Evolutionary conservation across 2,888 invertebrate genomes (phyloP).

Genomic region (Chloromyia formosa): DNA sequence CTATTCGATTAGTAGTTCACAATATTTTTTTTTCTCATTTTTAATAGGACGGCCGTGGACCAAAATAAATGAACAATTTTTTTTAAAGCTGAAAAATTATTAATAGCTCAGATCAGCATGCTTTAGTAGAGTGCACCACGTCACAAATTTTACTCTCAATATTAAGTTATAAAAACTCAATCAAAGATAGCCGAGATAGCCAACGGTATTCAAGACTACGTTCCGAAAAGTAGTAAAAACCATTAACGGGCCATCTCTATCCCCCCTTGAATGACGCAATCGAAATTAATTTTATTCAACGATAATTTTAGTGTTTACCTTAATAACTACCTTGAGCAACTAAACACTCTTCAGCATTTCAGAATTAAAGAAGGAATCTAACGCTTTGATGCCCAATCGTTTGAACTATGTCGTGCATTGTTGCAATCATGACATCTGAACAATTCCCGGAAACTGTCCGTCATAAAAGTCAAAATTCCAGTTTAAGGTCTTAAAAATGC

Average conservation of each 20-base stretch:
- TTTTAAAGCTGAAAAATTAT: too few species aligned
- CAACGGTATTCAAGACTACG: background rate
- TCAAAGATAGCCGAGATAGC: too few species aligned
- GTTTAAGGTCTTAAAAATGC: constrained; percentile 1
- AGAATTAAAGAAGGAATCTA: background rate
- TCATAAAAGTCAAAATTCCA: constrained; percentile 33
- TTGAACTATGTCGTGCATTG: background rate
- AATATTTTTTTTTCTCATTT: too few species aligned
- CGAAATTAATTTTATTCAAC: background rate
- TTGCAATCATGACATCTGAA: background rate
- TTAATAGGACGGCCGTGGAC: too few species aligned
- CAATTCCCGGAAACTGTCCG: constrained; percentile 40
- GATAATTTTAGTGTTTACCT: constrained; percentile 25
- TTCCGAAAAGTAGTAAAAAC: constrained; percentile 15
- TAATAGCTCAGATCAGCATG: too few species aligned
- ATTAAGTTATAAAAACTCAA: too few species aligned
- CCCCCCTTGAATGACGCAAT: background rate
- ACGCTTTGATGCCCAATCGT: background rate
- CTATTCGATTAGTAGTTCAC: too few species aligned
- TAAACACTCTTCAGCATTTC: background rate
- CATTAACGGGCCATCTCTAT: background rate
- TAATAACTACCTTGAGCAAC: constrained; percentile 5
- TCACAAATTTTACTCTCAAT: too few species aligned
- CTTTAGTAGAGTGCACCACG: too few species aligned
- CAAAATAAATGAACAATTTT: too few species aligned